Base-by-base conservation (phyloP, 2,113 vertebrate species). In the Labeo catla region DNA sequence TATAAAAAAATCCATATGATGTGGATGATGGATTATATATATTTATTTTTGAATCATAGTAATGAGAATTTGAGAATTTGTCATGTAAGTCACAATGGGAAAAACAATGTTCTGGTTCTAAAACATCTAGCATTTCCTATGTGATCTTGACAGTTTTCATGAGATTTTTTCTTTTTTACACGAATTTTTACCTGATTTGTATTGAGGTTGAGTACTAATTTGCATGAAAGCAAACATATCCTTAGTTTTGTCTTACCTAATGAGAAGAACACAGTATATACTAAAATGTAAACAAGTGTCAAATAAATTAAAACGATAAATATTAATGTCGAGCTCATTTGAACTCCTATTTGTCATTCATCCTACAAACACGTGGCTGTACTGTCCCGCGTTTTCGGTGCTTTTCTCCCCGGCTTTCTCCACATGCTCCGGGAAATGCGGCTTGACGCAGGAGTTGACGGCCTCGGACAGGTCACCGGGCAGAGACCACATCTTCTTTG, bases 401-500 rank as follows among this genome's bases (percentile, higher is more conserved):
- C 92, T 91, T 59, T 83, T 88, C 43, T 89, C 88, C 21, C 43
- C 89, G 3, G 83, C 21, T 63, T 94, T 84, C 6, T 95, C 91
- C 0, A 93, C 91, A 74, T 94, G 91, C 1, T 92, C 89, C 0
- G 95, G 94, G 80, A 95, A 96, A 81, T 94, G 92, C 0, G 85
- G 72, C 57, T 90, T 92, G 4, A 95, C 47, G 13, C 91, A 97
- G 76, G 86, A 91, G 76, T 95, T 98, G 79, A 97, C 91, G 0
- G 93, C 84, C 73, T 96, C 95, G 84, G 91, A 94, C 88, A 96
- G 95, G 59, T 97, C 96, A 0, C 16, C 15, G 0, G 87, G 93
- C 89, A 98, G 91, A 8, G 89, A 89, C 87, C 92, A 95, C 91
- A 95, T 9, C 59, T 93, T 97, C 90, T 94, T 93, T 28, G 95